Percentiles rank a stretch among this genome's conserved stretches.
phyloP scores from a whole-genome alignment of 2,113 vertebrate species.

The Thomomys bottae region DNA sequence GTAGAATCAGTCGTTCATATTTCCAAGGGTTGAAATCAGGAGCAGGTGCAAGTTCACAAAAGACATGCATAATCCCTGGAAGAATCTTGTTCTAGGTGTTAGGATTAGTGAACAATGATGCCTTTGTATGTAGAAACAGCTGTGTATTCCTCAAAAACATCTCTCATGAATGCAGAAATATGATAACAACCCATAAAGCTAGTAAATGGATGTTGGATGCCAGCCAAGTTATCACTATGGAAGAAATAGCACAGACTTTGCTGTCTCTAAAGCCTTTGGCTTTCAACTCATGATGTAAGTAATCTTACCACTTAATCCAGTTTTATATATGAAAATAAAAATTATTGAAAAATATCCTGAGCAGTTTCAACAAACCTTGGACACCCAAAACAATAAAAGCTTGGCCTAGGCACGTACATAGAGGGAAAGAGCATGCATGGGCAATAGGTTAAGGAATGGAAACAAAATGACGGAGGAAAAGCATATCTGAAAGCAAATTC shows the following conservation, averaged over 20 bases:
- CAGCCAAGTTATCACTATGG: neutral
- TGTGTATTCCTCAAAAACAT: neutral
- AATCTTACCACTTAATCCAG: neutral
- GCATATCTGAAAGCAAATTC: neutral
- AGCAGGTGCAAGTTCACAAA: neutral
- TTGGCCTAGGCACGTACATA: neutral
- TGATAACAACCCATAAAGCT: neutral
- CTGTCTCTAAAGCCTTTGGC: neutral
- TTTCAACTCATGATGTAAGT: neutral
- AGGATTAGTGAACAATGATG: neutral
- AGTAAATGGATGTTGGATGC: neutral
- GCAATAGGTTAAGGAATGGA: neutral
- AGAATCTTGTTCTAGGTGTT: neutral
- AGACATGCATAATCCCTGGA: neutral
- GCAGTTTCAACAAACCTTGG: too few relatives aligned
- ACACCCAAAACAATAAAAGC: neutral
- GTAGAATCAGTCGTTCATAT: neutral
- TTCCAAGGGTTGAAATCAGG: neutral
- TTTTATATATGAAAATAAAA: slow-evolving; percentile 18
- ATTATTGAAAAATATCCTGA: neutral
- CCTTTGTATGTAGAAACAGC: neutral
- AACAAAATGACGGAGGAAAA: neutral
- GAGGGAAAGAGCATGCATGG: neutral
- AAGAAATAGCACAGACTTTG: neutral
- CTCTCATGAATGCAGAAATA: neutral